A percentile compares a stretch with the other conserved stretches of the same genome.
Conservation (phyloP, 2,113 vertebrate species). For the Tupaia tana region DNA sequence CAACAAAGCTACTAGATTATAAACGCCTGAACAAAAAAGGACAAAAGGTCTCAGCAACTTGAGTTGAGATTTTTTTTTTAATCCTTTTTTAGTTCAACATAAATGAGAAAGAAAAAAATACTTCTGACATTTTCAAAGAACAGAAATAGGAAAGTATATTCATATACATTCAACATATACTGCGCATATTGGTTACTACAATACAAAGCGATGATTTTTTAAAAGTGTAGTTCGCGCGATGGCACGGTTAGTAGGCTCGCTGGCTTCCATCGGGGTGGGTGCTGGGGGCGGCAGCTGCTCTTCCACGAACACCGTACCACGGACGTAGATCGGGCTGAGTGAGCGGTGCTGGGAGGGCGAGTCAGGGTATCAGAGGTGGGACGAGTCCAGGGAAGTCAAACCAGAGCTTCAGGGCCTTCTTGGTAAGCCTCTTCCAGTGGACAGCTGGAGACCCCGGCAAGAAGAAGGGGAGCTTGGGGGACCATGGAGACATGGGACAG, state of each 20-base stretch:
- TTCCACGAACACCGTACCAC: constrained; percentile 78
- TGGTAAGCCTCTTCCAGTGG: constrained; percentile 4
- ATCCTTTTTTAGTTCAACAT: constrained; percentile 85
- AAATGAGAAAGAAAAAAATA: constrained; percentile 87
- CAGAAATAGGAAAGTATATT: constrained; percentile 89
- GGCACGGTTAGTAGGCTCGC: constrained; percentile 81
- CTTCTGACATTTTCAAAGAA: constrained; percentile 88
- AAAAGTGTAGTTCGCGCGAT: constrained; percentile 81
- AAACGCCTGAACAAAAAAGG: constrained; percentile 84
- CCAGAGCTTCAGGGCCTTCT: constrained; percentile 55
- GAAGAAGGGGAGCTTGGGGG: background rate
- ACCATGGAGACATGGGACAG: background rate
- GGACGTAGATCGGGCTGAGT: constrained; percentile 79
- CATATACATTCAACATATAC: constrained; percentile 90
- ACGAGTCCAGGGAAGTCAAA: constrained; percentile 58
- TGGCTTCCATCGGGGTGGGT: constrained; percentile 50
- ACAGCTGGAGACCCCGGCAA: background rate
- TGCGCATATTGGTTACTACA: constrained; percentile 85
- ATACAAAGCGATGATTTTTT: constrained; percentile 87
- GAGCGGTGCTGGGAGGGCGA: background rate
- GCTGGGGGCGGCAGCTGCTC: constrained; percentile 68
- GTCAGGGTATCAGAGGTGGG: background rate
- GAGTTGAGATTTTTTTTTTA: constrained; percentile 74
- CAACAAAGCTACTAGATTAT: constrained; percentile 82
- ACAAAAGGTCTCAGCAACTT: constrained; percentile 81